Base-by-base conservation (phyloP, 2,797 vertebrate genomes). In the Buceros bicornis region DNA sequence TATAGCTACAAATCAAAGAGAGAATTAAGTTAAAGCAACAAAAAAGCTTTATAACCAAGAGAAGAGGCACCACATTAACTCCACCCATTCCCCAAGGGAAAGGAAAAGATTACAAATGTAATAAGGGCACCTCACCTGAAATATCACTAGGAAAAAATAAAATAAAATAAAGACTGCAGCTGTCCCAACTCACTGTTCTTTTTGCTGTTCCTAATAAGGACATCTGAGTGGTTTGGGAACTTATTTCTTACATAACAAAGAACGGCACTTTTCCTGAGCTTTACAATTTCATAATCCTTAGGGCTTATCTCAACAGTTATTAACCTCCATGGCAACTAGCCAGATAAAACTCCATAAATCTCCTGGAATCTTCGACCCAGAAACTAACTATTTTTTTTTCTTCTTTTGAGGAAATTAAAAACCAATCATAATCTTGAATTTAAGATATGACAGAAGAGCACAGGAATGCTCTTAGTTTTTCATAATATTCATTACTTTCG, bases 1-100 rank as follows among this genome's bases (percentile, higher is more conserved):
- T 89, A 95, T 89, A 97, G 72, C 17, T 92, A 73, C 20, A 96
- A 96, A 97, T 93, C 83, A 95, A 97, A 95, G 56, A 71, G 19
- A 64, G 47, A 83, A 91, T 94, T 91, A 87, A 81, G 61, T 29
- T 74, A 89, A 90, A 86, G 48, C 6, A 90, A 87, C 33, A 95
- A 95, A 96, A 89, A 40, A 43, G 56, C 61, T 97, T 91, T 31
- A 14, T 61, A 92, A 84, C 15, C 13, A 43, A 54, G 22, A 78
- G n/a, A 87, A 64, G 29, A 77, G 4, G 10, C 19, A 57, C 0
- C 21, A 83, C 16, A 43, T 43, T n/a, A 78, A 29, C 16, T 58
- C 31, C 19, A 85, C 11, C 51, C n/a, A 25, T 48, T 90, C 31
- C 29, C 8, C 14, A 65, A 84, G 45, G n/a, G 42, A 93, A 57